Percentiles rank a stretch among this genome's conserved stretches.
Evolutionary conservation across 2,888 invertebrate genomes (phyloP).

Genomic region (Sesia bembeciformis): DNA sequence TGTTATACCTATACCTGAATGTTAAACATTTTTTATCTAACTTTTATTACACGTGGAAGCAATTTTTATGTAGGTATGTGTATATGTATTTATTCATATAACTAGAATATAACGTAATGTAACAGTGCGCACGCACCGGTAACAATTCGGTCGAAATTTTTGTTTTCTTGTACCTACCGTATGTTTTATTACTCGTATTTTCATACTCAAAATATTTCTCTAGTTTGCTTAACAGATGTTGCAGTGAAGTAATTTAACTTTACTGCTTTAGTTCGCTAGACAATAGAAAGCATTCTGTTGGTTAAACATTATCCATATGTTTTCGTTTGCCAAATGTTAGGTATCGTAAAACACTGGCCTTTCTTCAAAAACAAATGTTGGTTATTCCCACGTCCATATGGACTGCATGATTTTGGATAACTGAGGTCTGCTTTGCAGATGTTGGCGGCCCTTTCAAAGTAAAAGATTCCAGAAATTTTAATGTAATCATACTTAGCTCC

Average conservation of each 20-base stretch:
- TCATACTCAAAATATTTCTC: too few species aligned
- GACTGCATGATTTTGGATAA: slow-evolving; percentile 59
- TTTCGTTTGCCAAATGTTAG: slow-evolving; percentile 3
- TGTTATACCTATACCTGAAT: too few species aligned
- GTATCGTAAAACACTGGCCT: slow-evolving; percentile 33
- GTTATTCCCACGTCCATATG: slow-evolving; percentile 63
- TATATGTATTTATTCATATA: too few species aligned
- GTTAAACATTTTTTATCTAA: too few species aligned
- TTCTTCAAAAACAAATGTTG: slow-evolving; percentile 45
- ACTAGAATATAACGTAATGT: too few species aligned
- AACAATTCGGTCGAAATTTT: too few species aligned
- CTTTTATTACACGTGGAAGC: too few species aligned
- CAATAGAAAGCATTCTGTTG: slow-evolving; percentile 21
- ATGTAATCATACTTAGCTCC: neutral
- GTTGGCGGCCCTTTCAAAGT: slow-evolving; percentile 33
- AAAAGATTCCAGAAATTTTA: slow-evolving; percentile 20
- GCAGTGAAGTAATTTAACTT: slow-evolving; percentile 25
- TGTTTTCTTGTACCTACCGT: too few species aligned
- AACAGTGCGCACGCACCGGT: too few species aligned
- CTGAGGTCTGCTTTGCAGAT: slow-evolving; percentile 62
- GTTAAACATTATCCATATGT: slow-evolving; percentile 15
- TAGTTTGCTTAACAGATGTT: slow-evolving; percentile 21
- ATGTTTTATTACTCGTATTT: too few species aligned
- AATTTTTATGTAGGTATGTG: too few species aligned
- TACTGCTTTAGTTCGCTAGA: slow-evolving; percentile 28